Base-by-base conservation (phyloP, 2,797 vertebrate species). In the Ptychadena robeensis region DNA sequence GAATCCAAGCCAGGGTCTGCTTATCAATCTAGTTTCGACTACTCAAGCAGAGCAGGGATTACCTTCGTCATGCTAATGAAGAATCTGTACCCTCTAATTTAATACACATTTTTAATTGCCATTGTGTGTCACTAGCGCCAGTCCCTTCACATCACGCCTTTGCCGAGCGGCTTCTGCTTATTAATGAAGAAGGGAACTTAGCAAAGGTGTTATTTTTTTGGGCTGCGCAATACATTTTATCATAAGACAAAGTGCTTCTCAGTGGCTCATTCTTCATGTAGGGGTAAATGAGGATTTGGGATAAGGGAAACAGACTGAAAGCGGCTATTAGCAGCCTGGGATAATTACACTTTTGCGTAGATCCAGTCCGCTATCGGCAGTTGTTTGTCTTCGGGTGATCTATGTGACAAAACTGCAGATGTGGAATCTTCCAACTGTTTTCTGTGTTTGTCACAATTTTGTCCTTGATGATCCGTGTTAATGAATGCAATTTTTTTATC, bases 401-500 rank as follows among this genome's bases (percentile, higher is more conserved):
- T 66, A 67, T 4, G 34, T 73, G 63, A 31, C 59, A 73, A 59
- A 53, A 37, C 34, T 44, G 14, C 82, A 73, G 75, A 79, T 79
- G 82, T 67, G 57, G 63, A 72, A 38, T 22, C 32, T 57, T 66
- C 67, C 48, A 32, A 67, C 57, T 65, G 38, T 69, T 66, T 65
- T 73, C 11, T 38, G 14, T 59, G 31, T 69, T 79, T 79, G 68
- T 73, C 63, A 66, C 61, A 61, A 40, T 44, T n/a, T 32, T 83
- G 35, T 68, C 34, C 69, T 73, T 34, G 48, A 61, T 80, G 63
- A 70, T 28, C 28, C 66, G 59, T 25, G 73, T 67, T 79, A 79
- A 83, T 83, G 79, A 73, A 79, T 73, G 61, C 69, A 68, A 27
- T 31, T 44, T 72, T 70, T 65, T 35, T 65, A 32, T 40, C 69